Base-by-base conservation (phyloP, 2,888 invertebrate species). In the Strigamia transsilvanica region DNA sequence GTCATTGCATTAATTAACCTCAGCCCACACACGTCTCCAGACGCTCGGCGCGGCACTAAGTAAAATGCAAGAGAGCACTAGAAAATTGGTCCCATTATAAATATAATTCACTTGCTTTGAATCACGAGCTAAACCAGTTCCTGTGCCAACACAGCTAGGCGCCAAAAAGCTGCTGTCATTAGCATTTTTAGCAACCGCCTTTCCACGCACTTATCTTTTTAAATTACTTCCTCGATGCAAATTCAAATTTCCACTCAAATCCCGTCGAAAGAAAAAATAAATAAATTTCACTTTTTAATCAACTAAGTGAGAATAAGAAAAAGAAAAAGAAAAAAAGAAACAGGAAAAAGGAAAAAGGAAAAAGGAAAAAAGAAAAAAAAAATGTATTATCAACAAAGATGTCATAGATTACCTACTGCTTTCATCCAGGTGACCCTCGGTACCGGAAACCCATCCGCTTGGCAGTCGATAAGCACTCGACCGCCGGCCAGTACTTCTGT, bases 391-490 rank as follows among this genome's bases (percentile, higher is more conserved):
- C 32, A 78, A 78, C 10, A 38, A 78, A 41, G 41, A 23, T 27
- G 18, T 18, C 82, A 66, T 82, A 82, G 82, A 81, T 83, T 85
- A 88, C 88, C 88, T 84, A 84, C 84, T 38, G 86, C 86, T 84
- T 87, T 87, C 82, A 86, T 87, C 88, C 88, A 88, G 10, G 85
- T 85, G 46, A 87, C 85, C 18, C 83, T 84, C 5, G 88, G 88
- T 41, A 85, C 84, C 0, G 88, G 88, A 23, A 87, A 87, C 7
- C 88, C 88, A 27, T 85, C 85, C 5, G 87, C 87, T 84, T 86
- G 85, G 83, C 88, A 88, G 84, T 87, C 86, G 5, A 88, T 83
- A 32, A 85, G 84, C 3, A 86, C 86, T 3, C 84, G 84, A 46
- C 85, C 84, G 41, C 87, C 86, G 6, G 87, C 85, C 12, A 87